Conservation (phyloP, 2,113 vertebrate species). For the Microcebus tavaratra region DNA sequence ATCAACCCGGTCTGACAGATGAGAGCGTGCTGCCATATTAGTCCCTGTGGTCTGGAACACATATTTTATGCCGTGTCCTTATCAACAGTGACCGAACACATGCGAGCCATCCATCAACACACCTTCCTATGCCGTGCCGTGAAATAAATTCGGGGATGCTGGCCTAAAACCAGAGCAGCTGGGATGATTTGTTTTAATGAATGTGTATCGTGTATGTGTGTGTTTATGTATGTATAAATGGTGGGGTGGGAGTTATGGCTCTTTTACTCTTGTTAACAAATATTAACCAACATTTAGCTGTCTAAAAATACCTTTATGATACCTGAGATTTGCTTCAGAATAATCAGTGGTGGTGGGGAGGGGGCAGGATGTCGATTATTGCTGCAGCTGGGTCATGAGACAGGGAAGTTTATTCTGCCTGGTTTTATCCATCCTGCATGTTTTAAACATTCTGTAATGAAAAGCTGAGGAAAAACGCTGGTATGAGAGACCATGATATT, state of each 20-base stretch:
- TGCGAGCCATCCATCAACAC: not conserved
- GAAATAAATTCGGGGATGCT: not conserved
- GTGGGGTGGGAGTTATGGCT: not conserved
- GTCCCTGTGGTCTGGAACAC: slow-evolving; percentile 49
- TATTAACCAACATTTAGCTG: not conserved
- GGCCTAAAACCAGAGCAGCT: not conserved
- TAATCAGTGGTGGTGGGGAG: rapidly evolving
- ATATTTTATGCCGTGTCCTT: not conserved
- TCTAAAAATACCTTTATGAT: not conserved
- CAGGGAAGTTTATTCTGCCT: rapidly evolving
- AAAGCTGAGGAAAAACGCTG: too few relatives aligned
- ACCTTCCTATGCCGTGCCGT: rapidly evolving
- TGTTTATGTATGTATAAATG: rapidly evolving
- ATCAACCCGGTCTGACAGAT: slow-evolving; percentile 61
- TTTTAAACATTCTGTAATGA: not conserved
- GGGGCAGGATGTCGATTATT: rapidly evolving
- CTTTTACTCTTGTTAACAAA: not conserved
- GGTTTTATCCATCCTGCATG: not conserved
- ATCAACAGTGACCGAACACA: rapidly evolving
- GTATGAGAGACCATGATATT: not conserved
- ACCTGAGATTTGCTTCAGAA: not conserved
- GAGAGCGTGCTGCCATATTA: slow-evolving; percentile 13
- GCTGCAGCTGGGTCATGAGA: not conserved
- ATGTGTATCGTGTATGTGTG: not conserved
- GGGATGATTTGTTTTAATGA: not conserved